These are phyloP conservation scores for Spodoptera picta DNA, from an alignment of 2,888 invertebrate genomes.

Conservation along the genomic window DNA sequence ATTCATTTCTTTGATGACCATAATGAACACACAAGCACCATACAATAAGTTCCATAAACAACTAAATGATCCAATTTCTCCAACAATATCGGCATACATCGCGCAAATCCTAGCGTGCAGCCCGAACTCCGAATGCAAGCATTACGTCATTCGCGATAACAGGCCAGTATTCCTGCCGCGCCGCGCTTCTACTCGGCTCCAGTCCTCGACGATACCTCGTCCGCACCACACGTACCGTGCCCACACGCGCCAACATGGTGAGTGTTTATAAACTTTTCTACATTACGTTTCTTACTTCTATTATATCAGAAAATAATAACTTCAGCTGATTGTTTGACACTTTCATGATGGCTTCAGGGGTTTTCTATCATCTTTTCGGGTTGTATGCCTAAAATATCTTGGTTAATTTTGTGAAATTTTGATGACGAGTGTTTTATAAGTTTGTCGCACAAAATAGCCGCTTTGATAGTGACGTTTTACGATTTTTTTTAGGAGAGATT, in stretches of 20 bases:
- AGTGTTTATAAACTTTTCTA: conserved; percentile 68
- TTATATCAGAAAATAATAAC: conserved; percentile 3
- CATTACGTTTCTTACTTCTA: conserved; percentile 36
- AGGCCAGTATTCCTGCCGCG: conserved; percentile 48
- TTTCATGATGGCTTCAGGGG: conserved; percentile 7
- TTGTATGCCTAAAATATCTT: conserved; percentile 23
- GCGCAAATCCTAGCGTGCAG: conserved; percentile 59
- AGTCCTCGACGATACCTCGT: conserved; percentile 54
- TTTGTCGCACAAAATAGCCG: conserved; percentile 28
- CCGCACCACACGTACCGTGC: conserved; percentile 54
- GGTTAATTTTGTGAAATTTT: conserved; percentile 45
- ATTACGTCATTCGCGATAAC: conserved; percentile 76
- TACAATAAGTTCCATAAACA: conserved; percentile 35
- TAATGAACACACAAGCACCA: conserved; percentile 30
- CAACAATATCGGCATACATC: conserved; percentile 43
- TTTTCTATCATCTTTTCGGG: neutral
- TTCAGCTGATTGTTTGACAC: neutral
- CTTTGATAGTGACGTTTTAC: conserved; percentile 9
- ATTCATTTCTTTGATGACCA: conserved; percentile 6
- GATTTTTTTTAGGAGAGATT: conserved; percentile 14
- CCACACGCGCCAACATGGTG: conserved; percentile 57
- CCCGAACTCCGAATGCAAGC: conserved; percentile 72
- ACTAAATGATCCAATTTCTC: conserved; percentile 49
- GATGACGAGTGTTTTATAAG: conserved; percentile 41
- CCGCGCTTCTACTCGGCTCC: conserved; percentile 29